phyloP scores from a whole-genome alignment of 2,797 vertebrate species.

The Sciurus carolinensis region DNA sequence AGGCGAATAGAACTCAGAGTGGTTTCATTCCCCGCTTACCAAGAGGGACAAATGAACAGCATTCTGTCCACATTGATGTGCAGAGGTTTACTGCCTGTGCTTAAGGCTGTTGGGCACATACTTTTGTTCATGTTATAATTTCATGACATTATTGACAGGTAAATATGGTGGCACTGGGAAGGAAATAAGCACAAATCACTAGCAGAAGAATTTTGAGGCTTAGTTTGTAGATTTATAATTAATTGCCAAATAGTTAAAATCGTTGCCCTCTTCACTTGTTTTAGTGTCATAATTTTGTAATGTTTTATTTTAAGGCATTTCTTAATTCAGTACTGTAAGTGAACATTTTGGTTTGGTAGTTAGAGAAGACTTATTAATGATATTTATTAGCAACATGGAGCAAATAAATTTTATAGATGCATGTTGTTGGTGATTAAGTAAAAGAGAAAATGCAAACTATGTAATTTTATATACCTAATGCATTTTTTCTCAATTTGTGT shows the following conservation, averaged over 20 bases:
- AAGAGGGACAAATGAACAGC: neutral
- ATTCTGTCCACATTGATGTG: neutral
- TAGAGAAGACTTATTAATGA: conserved; percentile 71
- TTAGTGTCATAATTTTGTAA: conserved; percentile 2
- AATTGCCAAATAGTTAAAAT: conserved; percentile 60
- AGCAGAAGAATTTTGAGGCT: neutral
- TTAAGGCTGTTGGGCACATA: neutral
- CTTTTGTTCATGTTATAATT: conserved; percentile 47
- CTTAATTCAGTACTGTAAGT: conserved; percentile 74
- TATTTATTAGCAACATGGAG: conserved; percentile 75
- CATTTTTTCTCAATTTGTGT: conserved; percentile 60
- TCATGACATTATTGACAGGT: conserved; percentile 9
- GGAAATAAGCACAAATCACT: neutral
- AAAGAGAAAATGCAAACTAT: conserved; percentile 72
- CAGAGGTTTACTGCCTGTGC: neutral
- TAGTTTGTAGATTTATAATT: conserved; percentile 16
- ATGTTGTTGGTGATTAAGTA: conserved; percentile 73
- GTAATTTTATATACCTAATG: conserved; percentile 51
- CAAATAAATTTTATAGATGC: conserved; percentile 74
- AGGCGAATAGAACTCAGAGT: no score
- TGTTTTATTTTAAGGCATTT: conserved; percentile 61
- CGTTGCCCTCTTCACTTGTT: conserved; percentile 26
- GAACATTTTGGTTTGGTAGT: conserved; percentile 59
- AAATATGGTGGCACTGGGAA: neutral
- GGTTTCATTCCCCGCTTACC: neutral